Conservation (phyloP, 1,140 invertebrate species). For the Daktulosphaira vitifoliae region DNA sequence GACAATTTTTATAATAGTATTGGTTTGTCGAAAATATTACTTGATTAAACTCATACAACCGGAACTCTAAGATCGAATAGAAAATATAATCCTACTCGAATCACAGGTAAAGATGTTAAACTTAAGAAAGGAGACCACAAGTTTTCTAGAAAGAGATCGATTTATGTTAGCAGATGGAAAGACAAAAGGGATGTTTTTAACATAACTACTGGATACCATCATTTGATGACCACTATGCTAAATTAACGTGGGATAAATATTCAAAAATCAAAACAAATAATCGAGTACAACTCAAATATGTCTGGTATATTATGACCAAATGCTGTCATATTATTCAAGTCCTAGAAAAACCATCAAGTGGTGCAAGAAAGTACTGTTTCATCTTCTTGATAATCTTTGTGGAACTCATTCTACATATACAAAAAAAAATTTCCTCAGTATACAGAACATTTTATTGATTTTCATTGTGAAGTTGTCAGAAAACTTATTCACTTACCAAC, state of each 20-base stretch:
- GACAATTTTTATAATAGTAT: slow-evolving; percentile 44
- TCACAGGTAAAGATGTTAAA: slow-evolving; percentile 46
- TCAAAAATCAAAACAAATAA: not conserved
- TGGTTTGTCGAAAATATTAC: slow-evolving; percentile 40
- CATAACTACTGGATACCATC: not conserved
- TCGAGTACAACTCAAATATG: slow-evolving; percentile 25
- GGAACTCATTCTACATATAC: slow-evolving; percentile 5
- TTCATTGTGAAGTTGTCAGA: too few relatives aligned
- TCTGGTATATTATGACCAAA: slow-evolving; percentile 33
- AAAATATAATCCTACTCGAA: slow-evolving; percentile 40
- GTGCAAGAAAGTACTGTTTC: slow-evolving; percentile 27
- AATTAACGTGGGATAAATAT: slow-evolving; percentile 5
- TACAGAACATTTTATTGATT: not conserved
- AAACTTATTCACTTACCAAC: slow-evolving; percentile 6
- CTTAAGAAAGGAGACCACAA: slow-evolving; percentile 43
- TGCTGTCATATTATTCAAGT: slow-evolving; percentile 27
- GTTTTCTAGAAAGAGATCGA: slow-evolving; percentile 41
- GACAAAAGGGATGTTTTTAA: slow-evolving; percentile 42
- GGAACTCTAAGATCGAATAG: too few relatives aligned
- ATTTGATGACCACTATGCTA: not conserved
- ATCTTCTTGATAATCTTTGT: slow-evolving; percentile 9
- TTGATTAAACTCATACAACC: too few relatives aligned
- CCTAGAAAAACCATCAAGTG: slow-evolving; percentile 29
- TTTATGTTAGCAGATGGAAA: slow-evolving; percentile 45
- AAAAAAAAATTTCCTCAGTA: slow-evolving; percentile 12